These are phyloP conservation scores for Heliconius hewitsoni DNA, from an alignment of 1,140 invertebrate genomes.

Conservation along the genomic window DNA sequence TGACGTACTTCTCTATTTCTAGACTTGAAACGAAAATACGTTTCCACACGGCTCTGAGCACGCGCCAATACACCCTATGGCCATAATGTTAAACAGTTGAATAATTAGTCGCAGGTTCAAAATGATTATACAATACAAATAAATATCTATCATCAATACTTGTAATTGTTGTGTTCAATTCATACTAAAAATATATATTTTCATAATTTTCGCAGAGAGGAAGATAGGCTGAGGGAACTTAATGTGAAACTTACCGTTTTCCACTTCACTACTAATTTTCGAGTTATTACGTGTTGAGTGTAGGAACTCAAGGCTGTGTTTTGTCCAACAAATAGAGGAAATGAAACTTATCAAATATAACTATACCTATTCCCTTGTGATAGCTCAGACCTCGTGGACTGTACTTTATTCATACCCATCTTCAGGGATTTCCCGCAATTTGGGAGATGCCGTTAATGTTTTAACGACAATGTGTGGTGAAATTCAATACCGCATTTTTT, in stretches of 20 bases:
- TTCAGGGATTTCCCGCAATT: too few relatives aligned
- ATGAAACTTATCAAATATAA: too few relatives aligned
- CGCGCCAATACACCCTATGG: constrained; percentile 44
- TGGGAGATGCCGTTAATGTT: too few relatives aligned
- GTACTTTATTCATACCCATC: too few relatives aligned
- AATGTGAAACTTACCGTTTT: not conserved
- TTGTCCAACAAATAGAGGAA: not conserved
- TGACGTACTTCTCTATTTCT: constrained; percentile 61
- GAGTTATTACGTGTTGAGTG: not conserved
- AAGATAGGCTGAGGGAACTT: not conserved
- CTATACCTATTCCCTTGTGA: too few relatives aligned
- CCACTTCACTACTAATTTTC: not conserved
- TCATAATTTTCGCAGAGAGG: not conserved
- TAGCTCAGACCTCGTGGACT: too few relatives aligned
- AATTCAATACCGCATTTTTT: too few relatives aligned
- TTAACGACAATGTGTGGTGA: too few relatives aligned
- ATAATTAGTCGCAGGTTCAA: constrained; percentile 11
- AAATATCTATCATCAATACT: too few relatives aligned
- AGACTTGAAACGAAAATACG: constrained; percentile 54
- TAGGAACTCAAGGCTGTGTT: not conserved
- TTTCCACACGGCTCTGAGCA: constrained; percentile 66
- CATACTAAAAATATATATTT: not conserved
- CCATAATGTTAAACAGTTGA: constrained; percentile 9
- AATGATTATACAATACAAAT: too few relatives aligned
- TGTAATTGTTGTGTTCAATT: not conserved